phyloP scores from a whole-genome alignment of 2,113 vertebrate species.

The Cercocebus atys region DNA sequence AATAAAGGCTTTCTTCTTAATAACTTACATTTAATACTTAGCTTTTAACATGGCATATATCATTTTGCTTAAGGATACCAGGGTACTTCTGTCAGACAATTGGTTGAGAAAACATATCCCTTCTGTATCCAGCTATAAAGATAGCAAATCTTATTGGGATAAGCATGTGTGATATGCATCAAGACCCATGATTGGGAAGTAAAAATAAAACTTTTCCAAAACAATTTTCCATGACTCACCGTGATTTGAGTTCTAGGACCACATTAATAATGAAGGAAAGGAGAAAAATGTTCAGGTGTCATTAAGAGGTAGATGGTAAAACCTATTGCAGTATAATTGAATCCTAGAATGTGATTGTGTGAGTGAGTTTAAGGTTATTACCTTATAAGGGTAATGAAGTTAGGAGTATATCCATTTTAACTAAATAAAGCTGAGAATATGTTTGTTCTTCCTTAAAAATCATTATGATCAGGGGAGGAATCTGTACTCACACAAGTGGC shows the following conservation, averaged over 20 bases:
- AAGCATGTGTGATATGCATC: background rate
- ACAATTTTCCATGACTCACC: background rate
- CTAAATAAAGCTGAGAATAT: background rate
- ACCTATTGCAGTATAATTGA: background rate
- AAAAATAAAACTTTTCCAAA: background rate
- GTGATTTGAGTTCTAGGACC: background rate
- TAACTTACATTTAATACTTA: background rate
- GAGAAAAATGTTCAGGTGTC: background rate
- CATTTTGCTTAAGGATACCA: background rate
- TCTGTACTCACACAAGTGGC: background rate
- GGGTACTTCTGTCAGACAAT: background rate
- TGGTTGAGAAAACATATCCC: background rate
- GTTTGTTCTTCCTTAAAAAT: background rate
- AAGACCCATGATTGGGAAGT: background rate
- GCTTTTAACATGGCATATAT: background rate
- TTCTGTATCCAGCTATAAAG: background rate
- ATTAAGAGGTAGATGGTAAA: background rate
- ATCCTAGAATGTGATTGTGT: background rate
- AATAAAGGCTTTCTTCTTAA: background rate
- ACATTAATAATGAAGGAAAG: background rate
- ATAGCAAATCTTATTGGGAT: background rate
- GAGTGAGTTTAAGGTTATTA: background rate
- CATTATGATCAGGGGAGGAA: background rate
- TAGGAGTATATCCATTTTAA: background rate
- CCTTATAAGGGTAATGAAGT: background rate